Percentiles rank a stretch among this genome's conserved stretches.
These are phyloP conservation scores for Pseudopodoces humilis DNA, from an alignment of 2,113 vertebrate genomes.

Conservation along the genomic window DNA sequence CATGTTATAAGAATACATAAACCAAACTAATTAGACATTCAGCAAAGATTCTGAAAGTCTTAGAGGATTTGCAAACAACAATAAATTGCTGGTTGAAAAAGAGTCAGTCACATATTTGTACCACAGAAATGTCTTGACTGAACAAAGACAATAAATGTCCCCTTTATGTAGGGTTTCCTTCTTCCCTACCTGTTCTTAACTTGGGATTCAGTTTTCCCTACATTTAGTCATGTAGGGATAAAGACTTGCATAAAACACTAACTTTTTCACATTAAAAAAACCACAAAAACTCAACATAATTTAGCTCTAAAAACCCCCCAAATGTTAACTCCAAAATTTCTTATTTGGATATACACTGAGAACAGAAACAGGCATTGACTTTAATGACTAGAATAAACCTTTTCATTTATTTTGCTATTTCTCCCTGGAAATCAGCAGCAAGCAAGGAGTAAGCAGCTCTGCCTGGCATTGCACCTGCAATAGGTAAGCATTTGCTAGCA, in stretches of 20 bases:
- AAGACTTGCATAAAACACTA: neutral
- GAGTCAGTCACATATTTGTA: neutral
- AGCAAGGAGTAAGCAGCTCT: neutral
- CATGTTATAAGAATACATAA: neutral
- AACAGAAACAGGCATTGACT: neutral
- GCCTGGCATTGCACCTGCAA: neutral
- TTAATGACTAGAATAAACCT: neutral
- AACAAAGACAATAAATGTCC: neutral
- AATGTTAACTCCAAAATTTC: neutral
- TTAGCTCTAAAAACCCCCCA: accelerated
- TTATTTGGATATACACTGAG: neutral
- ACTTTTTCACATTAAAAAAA: neutral
- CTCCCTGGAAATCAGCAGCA: neutral
- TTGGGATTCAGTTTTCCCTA: neutral
- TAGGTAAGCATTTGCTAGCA: neutral
- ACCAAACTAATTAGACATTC: neutral
- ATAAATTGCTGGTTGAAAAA: neutral
- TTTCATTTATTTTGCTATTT: neutral
- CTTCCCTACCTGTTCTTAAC: neutral
- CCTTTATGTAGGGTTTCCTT: neutral
- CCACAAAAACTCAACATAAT: neutral
- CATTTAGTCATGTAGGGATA: neutral
- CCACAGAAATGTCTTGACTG: neutral
- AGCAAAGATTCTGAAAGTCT: neutral
- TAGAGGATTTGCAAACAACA: neutral